Evolutionary conservation across 53 echinoderm and acorn worm genomes (phyloP).

Genomic region (Echinometra lucunter): DNA sequence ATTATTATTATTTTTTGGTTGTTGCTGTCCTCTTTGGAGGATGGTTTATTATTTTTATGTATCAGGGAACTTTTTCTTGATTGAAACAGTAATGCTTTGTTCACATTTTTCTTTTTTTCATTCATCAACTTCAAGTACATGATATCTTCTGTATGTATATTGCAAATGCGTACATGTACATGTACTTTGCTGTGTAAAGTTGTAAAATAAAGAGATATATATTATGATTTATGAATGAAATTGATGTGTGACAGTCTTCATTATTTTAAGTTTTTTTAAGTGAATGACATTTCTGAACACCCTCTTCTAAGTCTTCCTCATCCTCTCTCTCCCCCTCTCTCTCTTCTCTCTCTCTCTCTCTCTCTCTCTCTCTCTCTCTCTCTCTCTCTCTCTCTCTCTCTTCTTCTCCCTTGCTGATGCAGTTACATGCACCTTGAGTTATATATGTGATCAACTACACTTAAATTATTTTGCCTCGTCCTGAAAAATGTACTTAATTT

Average conservation of each 20-base stretch:
- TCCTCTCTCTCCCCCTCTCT: too few species aligned
- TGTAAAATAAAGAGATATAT: conserved; percentile 59
- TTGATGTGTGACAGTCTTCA: background rate
- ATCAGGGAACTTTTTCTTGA: conserved; percentile 51
- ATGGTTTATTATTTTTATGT: background rate
- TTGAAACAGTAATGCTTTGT: conserved; percentile 52
- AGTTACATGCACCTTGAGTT: too few species aligned
- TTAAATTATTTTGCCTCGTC: too few species aligned
- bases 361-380: too few species aligned
- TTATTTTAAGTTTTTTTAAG: too few species aligned
- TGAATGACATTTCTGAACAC: too few species aligned
- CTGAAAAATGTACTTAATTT: too few species aligned
- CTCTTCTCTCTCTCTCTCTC: too few species aligned
- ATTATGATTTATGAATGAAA: conserved; percentile 56
- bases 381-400: background rate
- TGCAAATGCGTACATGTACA: background rate
- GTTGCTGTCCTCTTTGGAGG: background rate
- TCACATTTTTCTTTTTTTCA: conserved; percentile 11
- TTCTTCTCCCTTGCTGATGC: background rate
- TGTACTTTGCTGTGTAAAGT: conserved; percentile 56
- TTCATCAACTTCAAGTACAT: conserved; percentile 10
- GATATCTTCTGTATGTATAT: background rate
- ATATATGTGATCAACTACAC: too few species aligned
- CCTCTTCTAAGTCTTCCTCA: too few species aligned
- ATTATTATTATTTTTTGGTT: background rate